Percentiles rank a stretch among this genome's conserved stretches.
Evolutionary conservation across 2,113 vertebrate species (phyloP).

Genomic region (Phylloscopus whistleri): DNA sequence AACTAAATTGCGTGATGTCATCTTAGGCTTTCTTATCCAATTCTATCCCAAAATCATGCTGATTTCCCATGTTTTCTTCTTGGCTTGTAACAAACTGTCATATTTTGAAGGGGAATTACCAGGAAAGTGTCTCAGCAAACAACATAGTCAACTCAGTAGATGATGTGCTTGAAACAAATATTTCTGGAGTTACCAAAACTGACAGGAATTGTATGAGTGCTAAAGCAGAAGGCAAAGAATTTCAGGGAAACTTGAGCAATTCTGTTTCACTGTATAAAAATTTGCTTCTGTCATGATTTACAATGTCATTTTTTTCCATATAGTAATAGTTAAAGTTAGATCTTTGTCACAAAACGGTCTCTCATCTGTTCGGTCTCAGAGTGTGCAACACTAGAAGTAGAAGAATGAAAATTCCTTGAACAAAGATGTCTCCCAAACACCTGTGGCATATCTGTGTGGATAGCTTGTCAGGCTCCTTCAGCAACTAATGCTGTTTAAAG

Average conservation of each 20-base stretch:
- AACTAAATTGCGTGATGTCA: neutral
- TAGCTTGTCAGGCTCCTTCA: neutral
- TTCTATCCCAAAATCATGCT: neutral
- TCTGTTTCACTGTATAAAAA: neutral
- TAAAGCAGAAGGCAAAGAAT: neutral
- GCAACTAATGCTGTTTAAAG: neutral
- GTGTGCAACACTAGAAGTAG: accelerated
- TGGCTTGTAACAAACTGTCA: neutral
- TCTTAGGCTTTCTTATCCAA: neutral
- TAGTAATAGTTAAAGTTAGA: neutral
- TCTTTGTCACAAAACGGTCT: neutral
- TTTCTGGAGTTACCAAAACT: neutral
- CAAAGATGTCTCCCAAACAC: neutral
- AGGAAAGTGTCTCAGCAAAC: neutral
- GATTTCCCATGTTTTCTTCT: neutral
- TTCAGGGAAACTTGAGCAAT: neutral
- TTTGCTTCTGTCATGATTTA: neutral
- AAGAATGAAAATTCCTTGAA: neutral
- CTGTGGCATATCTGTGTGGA: neutral
- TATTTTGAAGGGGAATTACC: neutral
- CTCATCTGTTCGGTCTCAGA: neutral
- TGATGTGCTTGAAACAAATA: neutral
- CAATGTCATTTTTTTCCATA: neutral
- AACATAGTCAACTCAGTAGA: neutral
- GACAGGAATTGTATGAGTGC: neutral